A percentile compares a stretch with the other conserved stretches of the same genome.
Conservation (phyloP, 2,888 invertebrate genomes). For the Leptopilina syphax region DNA sequence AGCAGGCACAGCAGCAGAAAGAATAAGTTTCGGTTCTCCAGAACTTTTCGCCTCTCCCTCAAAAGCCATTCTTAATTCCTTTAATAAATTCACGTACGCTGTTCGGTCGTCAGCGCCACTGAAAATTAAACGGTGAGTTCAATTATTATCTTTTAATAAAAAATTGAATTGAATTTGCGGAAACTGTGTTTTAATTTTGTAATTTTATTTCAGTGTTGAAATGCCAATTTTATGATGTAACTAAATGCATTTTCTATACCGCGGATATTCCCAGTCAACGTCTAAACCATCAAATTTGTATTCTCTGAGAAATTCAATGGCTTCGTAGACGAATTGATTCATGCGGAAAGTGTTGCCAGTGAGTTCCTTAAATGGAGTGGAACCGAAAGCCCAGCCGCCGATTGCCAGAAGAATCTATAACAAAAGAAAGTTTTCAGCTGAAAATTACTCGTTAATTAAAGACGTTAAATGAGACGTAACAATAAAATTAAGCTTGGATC, state of each 20-base stretch:
- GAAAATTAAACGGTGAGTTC: conserved; percentile 47
- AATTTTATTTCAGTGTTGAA: conserved; percentile 8
- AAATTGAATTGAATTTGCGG: too few species aligned
- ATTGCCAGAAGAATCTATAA: conserved; percentile 88
- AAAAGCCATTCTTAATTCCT: conserved; percentile 93
- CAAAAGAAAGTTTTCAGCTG: conserved; percentile 13
- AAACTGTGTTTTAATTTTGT: conserved; percentile 10
- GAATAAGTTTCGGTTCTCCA: conserved; percentile 86
- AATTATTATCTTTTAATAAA: too few species aligned
- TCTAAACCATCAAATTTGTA: conserved; percentile 95
- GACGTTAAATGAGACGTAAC: conserved; percentile 16
- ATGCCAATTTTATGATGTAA: not conserved
- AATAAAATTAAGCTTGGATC: conserved; percentile 8
- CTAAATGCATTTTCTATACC: conserved; percentile 74
- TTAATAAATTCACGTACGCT: conserved; percentile 89
- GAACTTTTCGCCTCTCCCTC: conserved; percentile 95
- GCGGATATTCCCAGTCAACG: conserved; percentile 96
- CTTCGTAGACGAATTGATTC: conserved; percentile 97
- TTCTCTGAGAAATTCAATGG: conserved; percentile 93
- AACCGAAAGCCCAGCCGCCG: conserved; percentile 98
- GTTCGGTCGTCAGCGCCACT: conserved; percentile 92
- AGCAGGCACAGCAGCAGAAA: conserved; percentile 94
- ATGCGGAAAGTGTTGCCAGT: conserved; percentile 94
- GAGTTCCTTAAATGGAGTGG: conserved; percentile 94
- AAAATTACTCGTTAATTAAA: conserved; percentile 14